Conservation (phyloP, 1,140 invertebrate species). For the Papilio polytes region DNA sequence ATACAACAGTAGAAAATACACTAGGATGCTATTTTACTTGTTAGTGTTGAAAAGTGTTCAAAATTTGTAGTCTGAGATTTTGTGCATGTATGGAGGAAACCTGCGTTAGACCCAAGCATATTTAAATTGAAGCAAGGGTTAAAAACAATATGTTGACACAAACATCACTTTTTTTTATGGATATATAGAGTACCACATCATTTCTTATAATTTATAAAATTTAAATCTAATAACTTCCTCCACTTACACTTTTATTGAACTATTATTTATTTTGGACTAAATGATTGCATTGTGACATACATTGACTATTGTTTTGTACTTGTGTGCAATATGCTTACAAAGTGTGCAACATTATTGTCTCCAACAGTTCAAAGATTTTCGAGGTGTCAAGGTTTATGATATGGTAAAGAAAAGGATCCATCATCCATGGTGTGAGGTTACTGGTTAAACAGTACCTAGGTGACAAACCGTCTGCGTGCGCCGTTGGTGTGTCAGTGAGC, state of each 20-base stretch:
- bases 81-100: background rate
- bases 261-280: constrained; percentile 18
- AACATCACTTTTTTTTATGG: background rate
- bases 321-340: constrained; percentile 54
- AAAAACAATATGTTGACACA: constrained; percentile 21
- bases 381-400: constrained; percentile 77
- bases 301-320: constrained; percentile 45
- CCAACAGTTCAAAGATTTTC: constrained; percentile 72
- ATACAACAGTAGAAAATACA: background rate
- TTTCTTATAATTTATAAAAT: background rate
- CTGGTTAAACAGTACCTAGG: constrained; percentile 86
- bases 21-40: background rate
- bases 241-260: constrained; percentile 2
- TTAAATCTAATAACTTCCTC: constrained; percentile 23
- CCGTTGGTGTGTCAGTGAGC: constrained; percentile 82
- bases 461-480: constrained; percentile 83
- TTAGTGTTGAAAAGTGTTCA: background rate
- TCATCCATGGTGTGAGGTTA: constrained; percentile 82
- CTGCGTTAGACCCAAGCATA: background rate
- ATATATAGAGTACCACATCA: background rate
- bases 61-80: background rate
- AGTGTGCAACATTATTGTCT: constrained; percentile 53
- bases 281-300: constrained; percentile 42
- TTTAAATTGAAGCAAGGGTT: constrained; percentile 35
- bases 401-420: constrained; percentile 77